Conservation (phyloP, 2,888 invertebrate genomes). For the Ichneumon xanthorius region DNA sequence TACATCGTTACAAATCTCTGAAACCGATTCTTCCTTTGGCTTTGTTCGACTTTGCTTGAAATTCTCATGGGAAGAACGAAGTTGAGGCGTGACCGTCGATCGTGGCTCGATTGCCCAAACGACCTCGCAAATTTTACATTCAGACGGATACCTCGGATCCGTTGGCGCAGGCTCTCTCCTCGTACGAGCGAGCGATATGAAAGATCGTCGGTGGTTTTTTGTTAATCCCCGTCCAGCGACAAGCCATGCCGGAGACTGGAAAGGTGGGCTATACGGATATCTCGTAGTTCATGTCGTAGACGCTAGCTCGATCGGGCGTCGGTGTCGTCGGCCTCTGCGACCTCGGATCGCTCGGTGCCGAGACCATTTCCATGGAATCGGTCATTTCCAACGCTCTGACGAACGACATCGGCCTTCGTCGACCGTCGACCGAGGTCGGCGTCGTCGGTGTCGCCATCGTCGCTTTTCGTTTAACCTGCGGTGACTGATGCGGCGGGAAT, state of each 20-base stretch:
- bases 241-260: conserved; percentile 38
- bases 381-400: conserved; percentile 96
- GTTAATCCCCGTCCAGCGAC: conserved; percentile 79
- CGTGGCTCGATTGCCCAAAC: not conserved
- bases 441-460: conserved; percentile 84
- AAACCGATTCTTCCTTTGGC: conserved; percentile 42
- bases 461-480: conserved; percentile 80
- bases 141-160: conserved; percentile 77
- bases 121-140: conserved; percentile 35
- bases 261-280: conserved; percentile 93
- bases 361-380: conserved; percentile 93
- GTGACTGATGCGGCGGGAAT: conserved; percentile 86
- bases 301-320: conserved; percentile 94
- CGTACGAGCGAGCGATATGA: conserved; percentile 69
- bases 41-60: conserved; percentile 40
- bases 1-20: conserved; percentile 30
- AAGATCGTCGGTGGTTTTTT: conserved; percentile 73
- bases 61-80: conserved; percentile 53
- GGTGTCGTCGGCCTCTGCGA: conserved; percentile 86
- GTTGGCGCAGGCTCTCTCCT: conserved; percentile 63
- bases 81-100: conserved; percentile 7
- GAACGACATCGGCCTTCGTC: conserved; percentile 93
- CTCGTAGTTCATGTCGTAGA: conserved; percentile 98
- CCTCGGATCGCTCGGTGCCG: conserved; percentile 81
- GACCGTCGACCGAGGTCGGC: conserved; percentile 84